Evolutionary conservation across 2,797 vertebrate species (phyloP).

Genomic region (Melanotaenia parkinsoni): DNA sequence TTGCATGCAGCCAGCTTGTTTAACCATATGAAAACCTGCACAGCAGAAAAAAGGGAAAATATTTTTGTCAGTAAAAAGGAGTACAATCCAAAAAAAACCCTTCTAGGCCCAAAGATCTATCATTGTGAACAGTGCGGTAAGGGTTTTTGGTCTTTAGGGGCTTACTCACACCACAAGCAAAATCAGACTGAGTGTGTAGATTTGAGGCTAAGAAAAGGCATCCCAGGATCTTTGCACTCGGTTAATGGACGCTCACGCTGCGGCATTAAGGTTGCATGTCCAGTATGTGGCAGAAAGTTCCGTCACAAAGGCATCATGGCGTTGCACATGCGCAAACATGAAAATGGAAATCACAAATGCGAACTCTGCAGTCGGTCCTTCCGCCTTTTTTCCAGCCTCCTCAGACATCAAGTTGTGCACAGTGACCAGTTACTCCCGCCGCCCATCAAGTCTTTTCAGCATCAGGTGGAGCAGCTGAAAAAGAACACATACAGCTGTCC

Average conservation of each 20-base stretch:
- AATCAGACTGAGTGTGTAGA: slow-evolving; percentile 75
- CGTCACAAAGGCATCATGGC: slow-evolving; percentile 80
- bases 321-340: slow-evolving; percentile 81
- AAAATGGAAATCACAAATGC: slow-evolving; percentile 81
- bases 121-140: slow-evolving; percentile 85
- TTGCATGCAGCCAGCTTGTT: slow-evolving; percentile 70
- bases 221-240: slow-evolving; percentile 37
- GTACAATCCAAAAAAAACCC: slow-evolving; percentile 86
- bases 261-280: slow-evolving; percentile 72
- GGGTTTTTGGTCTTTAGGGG: slow-evolving; percentile 86
- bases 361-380: slow-evolving; percentile 83
- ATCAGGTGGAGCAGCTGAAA: slow-evolving; percentile 84
- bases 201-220: slow-evolving; percentile 63
- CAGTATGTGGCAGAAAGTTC: slow-evolving; percentile 79
- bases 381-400: slow-evolving; percentile 82
- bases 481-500: slow-evolving; percentile 85
- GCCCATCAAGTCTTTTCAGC: slow-evolving; percentile 82
- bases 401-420: slow-evolving; percentile 83
- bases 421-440: slow-evolving; percentile 69
- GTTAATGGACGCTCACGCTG: slow-evolving; percentile 62
- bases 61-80: slow-evolving; percentile 57
- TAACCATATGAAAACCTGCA: slow-evolving; percentile 77
- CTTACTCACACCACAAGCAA: slow-evolving; percentile 84
- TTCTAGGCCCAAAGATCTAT: slow-evolving; percentile 84
- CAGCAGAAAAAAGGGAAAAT: slow-evolving; percentile 47